phyloP scores from a whole-genome alignment of 2,113 vertebrate species.

The Seriola quinqueradiata region DNA sequence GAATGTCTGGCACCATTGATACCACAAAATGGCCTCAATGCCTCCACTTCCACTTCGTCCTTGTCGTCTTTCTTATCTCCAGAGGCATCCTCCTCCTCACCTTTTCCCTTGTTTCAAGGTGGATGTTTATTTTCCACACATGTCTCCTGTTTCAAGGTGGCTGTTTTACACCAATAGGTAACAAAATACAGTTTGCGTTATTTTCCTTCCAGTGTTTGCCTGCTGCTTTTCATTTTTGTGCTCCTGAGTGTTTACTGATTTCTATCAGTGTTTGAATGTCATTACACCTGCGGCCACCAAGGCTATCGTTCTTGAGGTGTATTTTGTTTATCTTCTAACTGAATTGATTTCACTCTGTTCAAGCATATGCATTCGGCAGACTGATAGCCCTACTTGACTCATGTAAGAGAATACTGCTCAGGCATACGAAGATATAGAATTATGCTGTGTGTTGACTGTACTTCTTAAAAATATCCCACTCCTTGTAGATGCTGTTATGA shows the following conservation, averaged over 20 bases:
- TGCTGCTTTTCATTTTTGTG: conserved; percentile 54
- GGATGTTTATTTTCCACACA: conserved; percentile 37
- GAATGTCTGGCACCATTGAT: conserved; percentile 78
- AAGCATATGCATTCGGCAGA: conserved; percentile 29
- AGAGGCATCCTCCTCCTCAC: conserved; percentile 61
- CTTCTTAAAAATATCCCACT: conserved; percentile 42
- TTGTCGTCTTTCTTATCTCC: conserved; percentile 60
- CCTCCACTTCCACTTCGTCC: conserved; percentile 66
- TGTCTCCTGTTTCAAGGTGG: conserved; percentile 54
- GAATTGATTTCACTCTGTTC: conserved; percentile 64
- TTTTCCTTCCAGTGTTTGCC: conserved; percentile 1
- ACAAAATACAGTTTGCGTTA: background rate
- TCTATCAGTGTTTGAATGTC: conserved; percentile 67
- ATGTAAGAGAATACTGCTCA: conserved; percentile 46
- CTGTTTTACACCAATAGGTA: conserved; percentile 26
- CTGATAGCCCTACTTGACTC: conserved; percentile 57
- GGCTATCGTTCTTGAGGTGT: conserved; percentile 43
- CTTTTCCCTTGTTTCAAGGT: conserved; percentile 62
- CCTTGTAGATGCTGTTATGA: conserved; percentile 21
- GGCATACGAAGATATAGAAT: conserved; percentile 49
- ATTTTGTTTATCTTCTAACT: conserved; percentile 65
- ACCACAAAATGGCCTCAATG: conserved; percentile 70
- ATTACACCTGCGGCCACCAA: conserved; percentile 56
- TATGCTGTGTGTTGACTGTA: conserved; percentile 6
- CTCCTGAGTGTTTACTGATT: conserved; percentile 68